phyloP scores from a whole-genome alignment of 1,140 invertebrate genomes.

The Plectus sambesii region DNA sequence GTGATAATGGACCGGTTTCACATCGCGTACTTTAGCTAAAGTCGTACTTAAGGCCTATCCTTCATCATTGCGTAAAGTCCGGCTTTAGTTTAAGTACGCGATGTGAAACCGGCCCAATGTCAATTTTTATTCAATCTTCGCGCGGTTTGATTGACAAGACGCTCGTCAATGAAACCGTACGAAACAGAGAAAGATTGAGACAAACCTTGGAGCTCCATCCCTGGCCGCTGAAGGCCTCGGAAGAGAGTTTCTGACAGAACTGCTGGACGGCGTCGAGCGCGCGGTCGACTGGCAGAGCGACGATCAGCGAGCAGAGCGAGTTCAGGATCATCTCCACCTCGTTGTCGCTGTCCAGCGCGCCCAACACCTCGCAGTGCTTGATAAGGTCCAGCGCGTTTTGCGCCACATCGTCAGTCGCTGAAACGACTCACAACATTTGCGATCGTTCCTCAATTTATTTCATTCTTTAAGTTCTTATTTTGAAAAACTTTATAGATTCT shows the following conservation, averaged over 20 bases:
- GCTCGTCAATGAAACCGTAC: not conserved
- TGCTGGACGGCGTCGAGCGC: conserved; percentile 18
- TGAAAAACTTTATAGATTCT: conserved; percentile 6
- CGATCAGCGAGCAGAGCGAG: conserved; percentile 23
- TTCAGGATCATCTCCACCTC: conserved; percentile 30
- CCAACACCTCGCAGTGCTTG: conserved; percentile 13
- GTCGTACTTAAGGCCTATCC: no score
- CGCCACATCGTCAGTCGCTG: conserved; percentile 17
- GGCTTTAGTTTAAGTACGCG: no score
- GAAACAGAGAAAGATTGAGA: conserved; percentile 6
- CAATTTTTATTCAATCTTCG: no score
- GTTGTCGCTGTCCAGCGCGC: conserved; percentile 20
- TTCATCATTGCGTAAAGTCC: no score
- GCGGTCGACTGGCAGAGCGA: conserved; percentile 24
- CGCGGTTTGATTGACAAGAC: no score
- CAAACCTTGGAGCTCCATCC: conserved; percentile 29
- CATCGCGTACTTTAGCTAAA: no score
- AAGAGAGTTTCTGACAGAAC: conserved; percentile 17
- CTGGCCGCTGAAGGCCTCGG: conserved; percentile 16
- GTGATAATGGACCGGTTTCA: not conserved
- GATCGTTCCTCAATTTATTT: conserved; percentile 21
- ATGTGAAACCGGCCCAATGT: no score
- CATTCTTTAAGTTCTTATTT: conserved; percentile 19
- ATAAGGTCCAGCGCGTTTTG: conserved; percentile 15
- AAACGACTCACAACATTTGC: conserved; percentile 18